Evolutionary conservation across 1,140 invertebrate genomes (phyloP), one percentile per base, ranked within the genome.

Genomic region (Limonius californicus): DNA sequence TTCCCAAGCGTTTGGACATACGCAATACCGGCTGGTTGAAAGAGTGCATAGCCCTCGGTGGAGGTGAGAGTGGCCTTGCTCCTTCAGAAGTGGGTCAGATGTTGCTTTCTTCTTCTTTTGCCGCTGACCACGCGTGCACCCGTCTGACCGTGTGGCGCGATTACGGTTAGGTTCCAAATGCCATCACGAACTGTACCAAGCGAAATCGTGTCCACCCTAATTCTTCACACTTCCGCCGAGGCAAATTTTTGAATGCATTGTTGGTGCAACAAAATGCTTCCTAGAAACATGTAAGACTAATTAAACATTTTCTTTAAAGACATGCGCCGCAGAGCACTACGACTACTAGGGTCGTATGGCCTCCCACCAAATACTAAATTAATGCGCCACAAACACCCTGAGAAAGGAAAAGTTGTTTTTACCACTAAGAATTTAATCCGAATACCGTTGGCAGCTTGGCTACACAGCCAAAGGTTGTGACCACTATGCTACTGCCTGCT

Each of bases 31-130:
- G 42, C 42, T 12, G 23, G 23, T 39, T 39, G 8, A 39, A 39
- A 12, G 11, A 12, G 2, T 2, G 3, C 3, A 50, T 50, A 18
- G 50, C 32, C 56, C 43, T 35, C 35, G 15, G 19, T 27, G 54
- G 61, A 69, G 64, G 66, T 69, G 62, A 69, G 68, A 65, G 64
- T 68, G 65, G 57, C 67, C 66, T 70, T 66, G 63, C 61, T 68
- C 59, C 47, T 23, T 18, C 45, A 50, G 30, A 68, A 68, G 64
- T 68, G 59, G 67, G 67, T 66, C 64, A 68, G 61, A 16, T 59
- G 56, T 68, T 66, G 59, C 67, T 68, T 68, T 68, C 67, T 68
- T 68, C 64, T 53, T 30, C 61, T 50, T 18, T 18, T 21, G 45
- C 9, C 58, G 47, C 21, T 50, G 61, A 32, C 43, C 57, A 53